Percentiles rank a stretch among this genome's conserved stretches.
Evolutionary conservation across 2,113 vertebrate species (phyloP).

Genomic region (Ginglymostoma cirratum): DNA sequence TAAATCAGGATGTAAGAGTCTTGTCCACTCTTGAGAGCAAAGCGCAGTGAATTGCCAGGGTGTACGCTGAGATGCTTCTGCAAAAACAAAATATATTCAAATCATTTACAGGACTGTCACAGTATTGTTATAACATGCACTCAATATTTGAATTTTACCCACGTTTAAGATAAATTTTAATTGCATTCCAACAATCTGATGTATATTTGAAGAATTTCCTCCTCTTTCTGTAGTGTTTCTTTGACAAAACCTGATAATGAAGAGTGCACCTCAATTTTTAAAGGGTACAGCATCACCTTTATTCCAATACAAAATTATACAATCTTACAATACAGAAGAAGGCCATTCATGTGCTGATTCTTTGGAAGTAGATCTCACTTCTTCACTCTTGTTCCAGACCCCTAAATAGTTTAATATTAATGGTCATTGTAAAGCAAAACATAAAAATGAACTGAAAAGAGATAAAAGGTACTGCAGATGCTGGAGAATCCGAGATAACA

Average conservation of each 20-base stretch:
- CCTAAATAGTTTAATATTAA: neutral
- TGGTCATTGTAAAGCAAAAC: neutral
- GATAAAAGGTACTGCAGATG: no score
- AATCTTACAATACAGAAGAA: neutral
- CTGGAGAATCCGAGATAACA: no score
- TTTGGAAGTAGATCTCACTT: neutral
- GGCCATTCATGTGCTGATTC: neutral
- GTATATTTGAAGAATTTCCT: neutral
- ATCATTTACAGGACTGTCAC: neutral
- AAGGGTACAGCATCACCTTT: neutral
- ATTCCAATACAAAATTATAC: neutral
- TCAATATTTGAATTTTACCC: neutral
- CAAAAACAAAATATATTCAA: neutral
- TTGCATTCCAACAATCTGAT: neutral
- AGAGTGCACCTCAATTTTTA: neutral
- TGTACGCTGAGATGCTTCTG: neutral
- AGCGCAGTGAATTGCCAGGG: neutral
- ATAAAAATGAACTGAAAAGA: neutral
- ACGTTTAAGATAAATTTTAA: neutral
- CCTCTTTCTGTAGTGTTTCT: neutral
- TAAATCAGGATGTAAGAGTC: neutral
- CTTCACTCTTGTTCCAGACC: neutral
- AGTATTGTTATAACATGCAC: neutral
- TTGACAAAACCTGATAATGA: neutral
- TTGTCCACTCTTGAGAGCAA: neutral